phyloP scores from a whole-genome alignment of 2,797 vertebrate genomes.

The Margarornis squamiger region DNA sequence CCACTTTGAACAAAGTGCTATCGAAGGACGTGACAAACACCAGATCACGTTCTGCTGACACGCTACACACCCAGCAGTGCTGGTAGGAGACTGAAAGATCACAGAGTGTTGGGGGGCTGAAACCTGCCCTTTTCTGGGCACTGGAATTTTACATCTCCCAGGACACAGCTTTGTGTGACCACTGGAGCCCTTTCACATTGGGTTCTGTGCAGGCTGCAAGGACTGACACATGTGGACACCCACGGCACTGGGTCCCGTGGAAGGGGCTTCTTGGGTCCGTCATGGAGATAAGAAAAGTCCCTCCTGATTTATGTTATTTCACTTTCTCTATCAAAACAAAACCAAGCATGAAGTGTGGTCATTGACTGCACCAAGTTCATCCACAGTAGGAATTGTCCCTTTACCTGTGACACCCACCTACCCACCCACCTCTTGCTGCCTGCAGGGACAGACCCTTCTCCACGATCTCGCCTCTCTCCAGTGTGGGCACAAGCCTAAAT shows the following conservation, averaged over 20 bases:
- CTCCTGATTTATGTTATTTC: not conserved
- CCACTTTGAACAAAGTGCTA: not conserved
- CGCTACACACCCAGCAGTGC: not conserved
- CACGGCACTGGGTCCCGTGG: fast-evolving
- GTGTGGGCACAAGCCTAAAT: not conserved
- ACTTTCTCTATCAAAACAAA: not conserved
- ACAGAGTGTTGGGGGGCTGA: not conserved
- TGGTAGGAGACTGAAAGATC: not conserved
- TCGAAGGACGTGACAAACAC: not conserved
- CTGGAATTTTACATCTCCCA: not conserved
- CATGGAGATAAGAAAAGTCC: not conserved
- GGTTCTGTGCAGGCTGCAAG: not conserved
- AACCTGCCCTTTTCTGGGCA: not conserved
- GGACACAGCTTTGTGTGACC: not conserved
- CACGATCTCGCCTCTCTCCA: fast-evolving
- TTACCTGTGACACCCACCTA: fast-evolving
- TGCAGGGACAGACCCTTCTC: not conserved
- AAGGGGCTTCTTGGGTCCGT: not conserved
- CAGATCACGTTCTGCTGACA: not conserved
- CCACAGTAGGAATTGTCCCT: not conserved
- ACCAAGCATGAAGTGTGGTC: fast-evolving
- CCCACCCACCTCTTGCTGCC: not conserved
- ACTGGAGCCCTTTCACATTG: not conserved
- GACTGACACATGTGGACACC: fast-evolving
- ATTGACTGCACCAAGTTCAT: not conserved